Base-by-base conservation (phyloP, 2,888 invertebrate species). In the Lasioglossum figueresi region DNA sequence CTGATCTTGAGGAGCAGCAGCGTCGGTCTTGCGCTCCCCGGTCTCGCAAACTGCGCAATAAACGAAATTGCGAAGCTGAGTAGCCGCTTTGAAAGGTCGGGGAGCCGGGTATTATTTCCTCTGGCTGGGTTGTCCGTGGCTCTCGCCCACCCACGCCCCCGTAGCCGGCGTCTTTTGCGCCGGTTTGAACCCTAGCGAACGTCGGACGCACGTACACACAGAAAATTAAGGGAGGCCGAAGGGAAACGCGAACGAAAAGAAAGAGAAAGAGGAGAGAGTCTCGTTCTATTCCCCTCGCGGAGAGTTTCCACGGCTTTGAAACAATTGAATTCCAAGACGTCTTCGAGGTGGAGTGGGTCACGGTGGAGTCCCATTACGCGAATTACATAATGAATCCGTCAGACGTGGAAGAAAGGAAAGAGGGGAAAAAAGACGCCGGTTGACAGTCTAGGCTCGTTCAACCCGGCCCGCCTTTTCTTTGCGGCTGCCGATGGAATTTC, bases 311-410 rank as follows among this genome's bases (percentile, higher is more conserved):
- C 66, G 82, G 86, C 84, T 80, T 83, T 80, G 84, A 89, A 88
- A 89, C 87, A 91, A 90, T 90, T 84, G 87, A 90, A 88, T 90
- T 90, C 87, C 88, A 77, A 73, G 83, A 83, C 84, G 81, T 88
- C 80, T 80, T 70, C 31, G 63, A 31, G 80, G 63, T 43, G 48
- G 37, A 45, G 43, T 34, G 75, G 48, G 31, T 56, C 45, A 59
- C 78, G 79, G 82, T 43, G 45, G 37, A 59, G 87, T 37, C 40
- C 88, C 83, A 89, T 89, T 89, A 89, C 83, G 85, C 86, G 89
- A 89, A 89, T 89, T 89, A 89, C 86, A 86, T 89, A 89, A 89
- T 89, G 89, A 89, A 89, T 89, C 89, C 88, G 83, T 88, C 89
- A 86, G 88, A 86, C 88, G 83, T 68, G 86, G 70, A 78, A 82